These are phyloP conservation scores for Psococerastis gibbosa DNA, from an alignment of 2,888 invertebrate genomes.

Conservation along the genomic window DNA sequence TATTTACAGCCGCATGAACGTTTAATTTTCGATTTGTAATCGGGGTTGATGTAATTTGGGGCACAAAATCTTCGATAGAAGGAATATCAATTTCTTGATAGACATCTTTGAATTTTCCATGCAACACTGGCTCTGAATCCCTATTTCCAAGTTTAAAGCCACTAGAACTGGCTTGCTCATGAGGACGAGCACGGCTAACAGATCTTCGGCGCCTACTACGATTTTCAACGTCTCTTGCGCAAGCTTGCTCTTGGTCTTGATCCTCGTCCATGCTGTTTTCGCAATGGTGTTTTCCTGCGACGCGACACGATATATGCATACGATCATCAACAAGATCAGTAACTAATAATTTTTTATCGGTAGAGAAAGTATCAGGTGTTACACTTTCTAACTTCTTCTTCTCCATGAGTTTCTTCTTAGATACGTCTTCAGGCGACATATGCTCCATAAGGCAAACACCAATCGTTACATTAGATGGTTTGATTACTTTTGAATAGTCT, in stretches of 20 bases:
- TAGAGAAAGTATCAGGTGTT: constrained; percentile 15
- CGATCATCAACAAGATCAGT: constrained; percentile 56
- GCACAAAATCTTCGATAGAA: too few species aligned
- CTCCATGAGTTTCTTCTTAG: neutral
- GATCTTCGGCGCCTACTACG: constrained; percentile 25
- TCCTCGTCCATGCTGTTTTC: constrained; percentile 52
- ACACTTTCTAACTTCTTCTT: constrained; percentile 24
- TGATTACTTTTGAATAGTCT: too few species aligned
- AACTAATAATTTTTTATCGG: too few species aligned
- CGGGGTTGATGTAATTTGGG: neutral
- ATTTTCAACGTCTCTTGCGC: constrained; percentile 21
- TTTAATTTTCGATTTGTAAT: neutral
- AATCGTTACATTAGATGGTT: too few species aligned
- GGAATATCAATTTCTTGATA: neutral
- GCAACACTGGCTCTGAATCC: neutral
- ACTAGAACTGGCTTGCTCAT: constrained; percentile 6
- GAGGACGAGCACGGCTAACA: constrained; percentile 19
- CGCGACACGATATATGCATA: constrained; percentile 48
- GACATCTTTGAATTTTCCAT: constrained; percentile 11
- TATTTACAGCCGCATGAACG: neutral
- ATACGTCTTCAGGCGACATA: too few species aligned
- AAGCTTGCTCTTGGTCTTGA: constrained; percentile 17
- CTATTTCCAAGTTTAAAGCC: constrained; percentile 14
- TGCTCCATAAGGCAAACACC: too few species aligned
- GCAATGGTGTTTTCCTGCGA: constrained; percentile 59